A percentile compares a stretch with the other conserved stretches of the same genome.
phyloP scores from a whole-genome alignment of 2,113 vertebrate genomes.

The Falco punctatus region DNA sequence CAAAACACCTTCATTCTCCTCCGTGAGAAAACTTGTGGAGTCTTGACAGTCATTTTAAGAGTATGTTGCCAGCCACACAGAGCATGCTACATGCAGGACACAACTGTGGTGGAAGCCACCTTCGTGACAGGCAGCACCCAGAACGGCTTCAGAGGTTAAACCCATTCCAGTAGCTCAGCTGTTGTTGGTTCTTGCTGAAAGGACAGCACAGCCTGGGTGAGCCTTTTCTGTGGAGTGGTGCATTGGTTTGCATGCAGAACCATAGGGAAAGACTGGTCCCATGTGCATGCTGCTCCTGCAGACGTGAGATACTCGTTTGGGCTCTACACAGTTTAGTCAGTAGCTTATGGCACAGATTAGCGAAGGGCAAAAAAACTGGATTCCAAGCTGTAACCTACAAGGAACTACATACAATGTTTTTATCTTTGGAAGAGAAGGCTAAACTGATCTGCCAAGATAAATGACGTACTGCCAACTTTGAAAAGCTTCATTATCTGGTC shows the following conservation, averaged over 20 bases:
- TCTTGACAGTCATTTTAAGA: background rate
- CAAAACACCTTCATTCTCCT: background rate
- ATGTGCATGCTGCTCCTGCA: background rate
- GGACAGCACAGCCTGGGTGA: background rate
- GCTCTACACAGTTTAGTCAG: rapidly evolving
- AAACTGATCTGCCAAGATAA: background rate
- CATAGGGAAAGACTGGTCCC: background rate
- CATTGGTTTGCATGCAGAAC: background rate
- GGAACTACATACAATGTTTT: background rate
- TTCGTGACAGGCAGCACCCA: background rate
- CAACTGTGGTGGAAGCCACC: background rate
- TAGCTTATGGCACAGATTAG: background rate
- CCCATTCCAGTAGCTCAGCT: background rate
- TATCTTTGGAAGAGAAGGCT: background rate
- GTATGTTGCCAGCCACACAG: background rate
- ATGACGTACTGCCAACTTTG: background rate
- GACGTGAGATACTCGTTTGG: background rate
- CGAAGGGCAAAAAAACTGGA: background rate
- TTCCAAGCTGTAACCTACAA: background rate
- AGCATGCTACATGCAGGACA: background rate
- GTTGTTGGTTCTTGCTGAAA: background rate
- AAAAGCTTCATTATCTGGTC: background rate
- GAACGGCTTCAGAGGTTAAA: background rate
- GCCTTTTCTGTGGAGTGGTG: background rate
- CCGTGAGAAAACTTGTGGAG: background rate